Evolutionary conservation across 1,140 invertebrate genomes (phyloP).

Genomic region (Caenorhabditis elegans): DNA sequence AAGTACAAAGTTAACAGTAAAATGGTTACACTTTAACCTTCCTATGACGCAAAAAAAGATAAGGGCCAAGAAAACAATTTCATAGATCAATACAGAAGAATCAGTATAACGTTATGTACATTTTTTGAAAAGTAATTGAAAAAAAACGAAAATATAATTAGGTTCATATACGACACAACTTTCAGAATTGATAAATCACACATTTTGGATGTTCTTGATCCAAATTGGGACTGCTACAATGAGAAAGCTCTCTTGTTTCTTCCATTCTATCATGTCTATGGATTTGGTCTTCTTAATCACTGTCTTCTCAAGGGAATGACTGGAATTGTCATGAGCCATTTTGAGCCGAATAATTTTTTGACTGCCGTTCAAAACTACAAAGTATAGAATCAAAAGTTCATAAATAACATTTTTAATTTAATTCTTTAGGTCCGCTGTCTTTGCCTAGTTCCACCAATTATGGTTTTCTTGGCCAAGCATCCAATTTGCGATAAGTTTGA

Average conservation of each 20-base stretch:
- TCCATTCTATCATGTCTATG: constrained; percentile 50
- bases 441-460: constrained; percentile 70
- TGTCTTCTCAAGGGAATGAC: constrained; percentile 26
- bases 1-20: no score
- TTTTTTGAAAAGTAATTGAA: no score
- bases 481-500: constrained; percentile 72
- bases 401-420: constrained; percentile 17
- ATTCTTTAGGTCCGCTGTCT: constrained; percentile 63
- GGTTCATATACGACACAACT: background rate
- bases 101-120: no score
- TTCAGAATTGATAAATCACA: constrained; percentile 19
- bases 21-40: background rate
- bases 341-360: constrained; percentile 43
- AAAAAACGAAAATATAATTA: background rate
- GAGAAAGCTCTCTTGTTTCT: constrained; percentile 47
- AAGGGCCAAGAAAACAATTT: background rate
- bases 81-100: no score
- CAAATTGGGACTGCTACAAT: constrained; percentile 43
- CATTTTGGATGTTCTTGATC: constrained; percentile 21
- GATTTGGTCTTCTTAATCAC: constrained; percentile 38
- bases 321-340: constrained; percentile 34
- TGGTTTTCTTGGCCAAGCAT: constrained; percentile 74
- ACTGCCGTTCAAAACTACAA: constrained; percentile 42
- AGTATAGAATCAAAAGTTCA: background rate
- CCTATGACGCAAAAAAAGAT: background rate